Evolutionary conservation across 2,888 invertebrate species (phyloP), one percentile per base, ranked within the genome.

Genomic region (Hoplodrina ambigua): DNA sequence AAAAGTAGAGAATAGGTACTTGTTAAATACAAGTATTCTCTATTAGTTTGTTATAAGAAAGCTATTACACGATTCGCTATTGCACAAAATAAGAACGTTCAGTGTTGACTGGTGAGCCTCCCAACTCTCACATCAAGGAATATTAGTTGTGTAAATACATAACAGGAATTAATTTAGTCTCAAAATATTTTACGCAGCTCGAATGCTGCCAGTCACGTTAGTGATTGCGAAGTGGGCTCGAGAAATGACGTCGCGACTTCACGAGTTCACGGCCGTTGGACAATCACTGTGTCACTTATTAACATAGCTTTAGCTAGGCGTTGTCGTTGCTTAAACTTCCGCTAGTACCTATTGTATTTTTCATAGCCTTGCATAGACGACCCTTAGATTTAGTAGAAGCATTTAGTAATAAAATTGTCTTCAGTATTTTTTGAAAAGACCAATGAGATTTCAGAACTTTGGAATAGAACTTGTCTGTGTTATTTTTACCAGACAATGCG

Each of bases 201-300:
- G 13, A 75, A 64, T 73, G 56, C 52, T 79, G 65, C 74, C 64
- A 59, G 60, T 79, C 62, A 72, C 49, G 72, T 72, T 69, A 13
- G 56, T 19, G 57, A 52, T 62, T 78, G 57, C 54, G 19, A 73
- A 64, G 46, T 59, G 19, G 74, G 64, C 41, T 53, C 52, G 15
- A 56, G 56, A 52, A 56, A 68, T 71, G 55, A 75, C 55, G 71
- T 67, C 49, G 54, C 10, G 37, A 25, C 73, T 58, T 52, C 33
- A 19, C 41, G 53, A 60, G 75, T 75, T 75, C 75, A 75, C 44
- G 75, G 80, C 52, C 65, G 65, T 57, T 53, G 52, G 11, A 50
- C 79, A 60, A 72, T 56, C 59, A 64, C 79, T 79, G 59, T 73
- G 56, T 59, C 66, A 79, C 53, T 60, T 20, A 60, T 60, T 78